Evolutionary conservation across 1,140 invertebrate species (phyloP).

Genomic region (Brachionus calyciflorus): DNA sequence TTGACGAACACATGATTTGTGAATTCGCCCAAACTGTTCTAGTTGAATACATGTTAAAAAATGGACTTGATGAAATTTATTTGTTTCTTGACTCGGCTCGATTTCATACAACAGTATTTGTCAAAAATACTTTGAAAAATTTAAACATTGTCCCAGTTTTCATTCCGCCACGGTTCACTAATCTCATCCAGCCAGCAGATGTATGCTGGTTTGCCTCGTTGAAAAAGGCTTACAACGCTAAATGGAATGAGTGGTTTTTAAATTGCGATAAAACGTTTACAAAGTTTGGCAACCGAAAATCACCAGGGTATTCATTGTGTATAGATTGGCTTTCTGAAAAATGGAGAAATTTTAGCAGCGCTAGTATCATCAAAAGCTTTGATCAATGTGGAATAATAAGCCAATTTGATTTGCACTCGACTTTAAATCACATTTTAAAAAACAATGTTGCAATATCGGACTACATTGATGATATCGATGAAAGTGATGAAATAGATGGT

Average conservation of each 20-base stretch:
- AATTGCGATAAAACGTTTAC: background rate
- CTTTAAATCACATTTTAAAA: background rate
- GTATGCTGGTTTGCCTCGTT: background rate
- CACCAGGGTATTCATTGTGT: constrained; percentile 5
- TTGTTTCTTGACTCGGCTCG: background rate
- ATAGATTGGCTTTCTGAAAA: background rate
- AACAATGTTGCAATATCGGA: background rate
- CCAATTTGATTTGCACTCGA: no score
- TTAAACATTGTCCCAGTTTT: background rate
- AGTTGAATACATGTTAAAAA: constrained; percentile 7
- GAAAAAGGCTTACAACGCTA: background rate
- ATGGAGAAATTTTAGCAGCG: background rate
- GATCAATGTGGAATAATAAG: no score
- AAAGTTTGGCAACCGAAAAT: background rate
- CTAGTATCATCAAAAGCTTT: background rate
- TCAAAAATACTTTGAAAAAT: background rate
- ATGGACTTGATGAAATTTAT: background rate
- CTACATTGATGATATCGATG: background rate
- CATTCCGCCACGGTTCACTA: background rate
- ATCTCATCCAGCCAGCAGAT: no score
- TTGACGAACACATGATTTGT: background rate
- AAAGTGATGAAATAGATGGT: background rate
- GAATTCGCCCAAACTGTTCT: background rate
- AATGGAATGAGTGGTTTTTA: constrained; percentile 2
- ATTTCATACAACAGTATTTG: background rate